Conservation (phyloP, 2,113 vertebrate genomes). For the Nycticebus coucang region DNA sequence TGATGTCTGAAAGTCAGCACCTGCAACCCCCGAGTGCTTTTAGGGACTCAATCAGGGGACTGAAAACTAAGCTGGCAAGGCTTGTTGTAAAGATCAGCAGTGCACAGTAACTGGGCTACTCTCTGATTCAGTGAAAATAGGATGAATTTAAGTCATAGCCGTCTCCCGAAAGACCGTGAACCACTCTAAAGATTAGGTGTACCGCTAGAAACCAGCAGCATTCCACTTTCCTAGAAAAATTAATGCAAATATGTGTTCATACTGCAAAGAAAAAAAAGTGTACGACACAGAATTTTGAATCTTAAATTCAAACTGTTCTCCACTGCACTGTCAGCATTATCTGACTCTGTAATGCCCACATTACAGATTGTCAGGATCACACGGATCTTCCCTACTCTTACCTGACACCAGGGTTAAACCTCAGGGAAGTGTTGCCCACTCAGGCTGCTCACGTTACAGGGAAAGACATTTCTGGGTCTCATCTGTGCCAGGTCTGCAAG, state of each 20-base stretch:
- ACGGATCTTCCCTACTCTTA: not conserved
- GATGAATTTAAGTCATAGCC: not conserved
- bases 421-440: not conserved
- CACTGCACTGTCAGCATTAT: not conserved
- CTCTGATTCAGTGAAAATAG: not conserved
- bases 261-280: not conserved
- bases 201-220: not conserved
- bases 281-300: not conserved
- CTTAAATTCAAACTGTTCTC: not conserved
- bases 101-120: accelerated
- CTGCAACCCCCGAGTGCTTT: not conserved
- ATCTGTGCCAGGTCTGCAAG: not conserved
- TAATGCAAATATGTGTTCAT: not conserved
- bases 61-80: not conserved
- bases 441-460: not conserved
- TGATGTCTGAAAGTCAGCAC: not conserved
- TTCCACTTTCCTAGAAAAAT: not conserved
- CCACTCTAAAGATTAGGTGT: too few relatives aligned
- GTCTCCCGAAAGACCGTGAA: not conserved
- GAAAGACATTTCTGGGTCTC: not conserved
- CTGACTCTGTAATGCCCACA: not conserved
- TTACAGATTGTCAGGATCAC: accelerated
- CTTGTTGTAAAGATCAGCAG: not conserved
- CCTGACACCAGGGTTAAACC: not conserved
- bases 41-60: not conserved